Percentiles rank a stretch among this genome's conserved stretches.
phyloP scores from a whole-genome alignment of 1,140 invertebrate species.

The Zaprionus lachaisei region DNA sequence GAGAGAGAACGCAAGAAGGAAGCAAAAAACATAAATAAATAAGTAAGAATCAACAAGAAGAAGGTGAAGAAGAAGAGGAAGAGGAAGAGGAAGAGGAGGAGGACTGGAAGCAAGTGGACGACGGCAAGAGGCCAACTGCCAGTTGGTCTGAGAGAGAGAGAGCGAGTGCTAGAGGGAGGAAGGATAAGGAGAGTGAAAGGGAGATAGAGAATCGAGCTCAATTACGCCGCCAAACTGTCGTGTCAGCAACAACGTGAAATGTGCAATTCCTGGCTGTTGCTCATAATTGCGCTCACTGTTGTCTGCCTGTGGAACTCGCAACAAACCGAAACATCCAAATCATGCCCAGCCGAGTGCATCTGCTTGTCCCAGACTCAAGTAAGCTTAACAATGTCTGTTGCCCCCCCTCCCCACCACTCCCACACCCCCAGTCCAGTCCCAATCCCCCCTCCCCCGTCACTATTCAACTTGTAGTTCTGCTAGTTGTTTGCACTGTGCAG shows the following conservation, averaged over 20 bases:
- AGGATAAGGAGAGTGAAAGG: not conserved
- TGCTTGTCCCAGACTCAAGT: conserved; percentile 93
- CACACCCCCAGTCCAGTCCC: not conserved
- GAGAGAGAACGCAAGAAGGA: not conserved
- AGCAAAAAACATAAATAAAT: conserved; percentile 63
- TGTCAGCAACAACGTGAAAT: conserved; percentile 84
- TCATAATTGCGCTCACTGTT: conserved; percentile 84
- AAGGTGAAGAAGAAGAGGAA: conserved; percentile 1
- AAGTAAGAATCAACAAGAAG: conserved; percentile 58
- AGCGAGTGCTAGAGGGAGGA: not conserved
- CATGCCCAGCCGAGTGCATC: conserved; percentile 91
- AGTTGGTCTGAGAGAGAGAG: conserved; percentile 19
- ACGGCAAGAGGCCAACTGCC: conserved; percentile 37
- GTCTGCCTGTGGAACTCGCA: conserved; percentile 84
- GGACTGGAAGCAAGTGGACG: conserved; percentile 11
- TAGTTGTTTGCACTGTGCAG: conserved; percentile 43
- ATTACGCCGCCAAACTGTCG: conserved; percentile 83
- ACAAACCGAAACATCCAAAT: conserved; percentile 84
- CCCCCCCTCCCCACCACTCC: not conserved
- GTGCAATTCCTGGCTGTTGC: conserved; percentile 84
- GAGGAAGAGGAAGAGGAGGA: conserved; percentile 5
- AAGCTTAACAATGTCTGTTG: conserved; percentile 81
- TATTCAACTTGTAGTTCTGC: conserved; percentile 35
- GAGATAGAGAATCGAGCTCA: conserved; percentile 77
- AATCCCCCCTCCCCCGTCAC: not conserved